Percentiles rank a stretch among this genome's conserved stretches.
phyloP scores from a whole-genome alignment of 2,888 invertebrate genomes.

The Rhingia rostrata region DNA sequence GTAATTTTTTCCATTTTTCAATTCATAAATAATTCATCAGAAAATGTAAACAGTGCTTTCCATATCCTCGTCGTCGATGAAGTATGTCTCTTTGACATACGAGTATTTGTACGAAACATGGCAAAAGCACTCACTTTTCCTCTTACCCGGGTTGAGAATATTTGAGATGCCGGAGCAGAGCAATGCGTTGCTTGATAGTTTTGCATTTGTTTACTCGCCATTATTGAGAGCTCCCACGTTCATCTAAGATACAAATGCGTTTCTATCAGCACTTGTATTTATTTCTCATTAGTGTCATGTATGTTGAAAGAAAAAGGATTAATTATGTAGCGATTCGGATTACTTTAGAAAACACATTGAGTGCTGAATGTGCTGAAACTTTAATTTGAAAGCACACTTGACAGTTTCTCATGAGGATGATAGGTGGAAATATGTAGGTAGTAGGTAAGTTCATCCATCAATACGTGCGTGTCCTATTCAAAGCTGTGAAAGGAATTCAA shows the following conservation, averaged over 20 bases:
- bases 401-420: too few relatives aligned
- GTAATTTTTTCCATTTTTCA: conserved; percentile 54
- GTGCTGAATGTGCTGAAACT: conserved; percentile 4
- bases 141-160: conserved; percentile 12
- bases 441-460: too few relatives aligned
- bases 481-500: not conserved
- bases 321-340: conserved; percentile 1
- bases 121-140: conserved; percentile 52
- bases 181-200: conserved; percentile 22
- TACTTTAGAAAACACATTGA: conserved; percentile 3
- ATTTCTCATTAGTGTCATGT: not conserved
- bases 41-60: conserved; percentile 53
- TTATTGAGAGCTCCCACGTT: conserved; percentile 39
- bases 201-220: conserved; percentile 35
- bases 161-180: not conserved
- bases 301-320: not conserved
- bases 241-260: conserved; percentile 9
- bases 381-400: not conserved
- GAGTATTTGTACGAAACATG: conserved; percentile 56
- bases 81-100: conserved; percentile 43
- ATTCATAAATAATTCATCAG: conserved; percentile 70
- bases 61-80: conserved; percentile 35
- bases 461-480: too few relatives aligned
- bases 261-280: not conserved
- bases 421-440: too few relatives aligned